Evolutionary conservation across 2,888 invertebrate genomes (phyloP).

Genomic region (Oegoconia quadripuncta): DNA sequence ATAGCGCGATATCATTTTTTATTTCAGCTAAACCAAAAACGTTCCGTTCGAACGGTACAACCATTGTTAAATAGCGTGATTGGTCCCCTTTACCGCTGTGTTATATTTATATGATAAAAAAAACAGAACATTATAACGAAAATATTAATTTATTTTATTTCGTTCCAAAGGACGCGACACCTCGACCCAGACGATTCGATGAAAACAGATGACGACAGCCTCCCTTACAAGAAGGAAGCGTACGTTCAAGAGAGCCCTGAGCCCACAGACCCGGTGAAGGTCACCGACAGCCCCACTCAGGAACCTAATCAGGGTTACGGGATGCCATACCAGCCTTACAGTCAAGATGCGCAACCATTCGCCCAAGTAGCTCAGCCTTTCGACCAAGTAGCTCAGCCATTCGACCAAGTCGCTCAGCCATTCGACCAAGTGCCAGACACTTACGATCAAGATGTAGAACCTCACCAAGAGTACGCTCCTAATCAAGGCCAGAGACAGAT

Average conservation of each 20-base stretch:
- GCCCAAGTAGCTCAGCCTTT: background rate
- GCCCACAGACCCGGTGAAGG: constrained; percentile 53
- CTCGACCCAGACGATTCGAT: constrained; percentile 68
- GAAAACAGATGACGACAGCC: constrained; percentile 67
- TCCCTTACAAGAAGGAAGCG: constrained; percentile 69
- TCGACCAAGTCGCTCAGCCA: constrained; percentile 3
- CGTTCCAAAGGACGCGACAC: constrained; percentile 48
- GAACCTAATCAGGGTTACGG: constrained; percentile 21
- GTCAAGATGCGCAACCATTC: constrained; percentile 11
- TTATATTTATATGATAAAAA: no score
- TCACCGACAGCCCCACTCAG: constrained; percentile 36
- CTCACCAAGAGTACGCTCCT: constrained; percentile 2
- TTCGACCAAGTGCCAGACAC: constrained; percentile 3
- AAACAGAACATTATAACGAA: background rate
- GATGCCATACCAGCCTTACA: constrained; percentile 12
- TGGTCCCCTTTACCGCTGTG: no score
- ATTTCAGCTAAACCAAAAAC: no score
- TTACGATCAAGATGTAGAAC: background rate
- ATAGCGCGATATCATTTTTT: no score
- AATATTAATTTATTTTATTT: constrained; percentile 4
- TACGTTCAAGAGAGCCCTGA: constrained; percentile 60
- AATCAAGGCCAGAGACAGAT: background rate
- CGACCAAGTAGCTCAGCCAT: background rate
- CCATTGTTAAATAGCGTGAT: no score
- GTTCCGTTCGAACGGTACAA: no score